These are phyloP conservation scores for Caenorhabditis imperialis DNA, from an alignment of 2,888 invertebrate genomes.

Conservation along the genomic window DNA sequence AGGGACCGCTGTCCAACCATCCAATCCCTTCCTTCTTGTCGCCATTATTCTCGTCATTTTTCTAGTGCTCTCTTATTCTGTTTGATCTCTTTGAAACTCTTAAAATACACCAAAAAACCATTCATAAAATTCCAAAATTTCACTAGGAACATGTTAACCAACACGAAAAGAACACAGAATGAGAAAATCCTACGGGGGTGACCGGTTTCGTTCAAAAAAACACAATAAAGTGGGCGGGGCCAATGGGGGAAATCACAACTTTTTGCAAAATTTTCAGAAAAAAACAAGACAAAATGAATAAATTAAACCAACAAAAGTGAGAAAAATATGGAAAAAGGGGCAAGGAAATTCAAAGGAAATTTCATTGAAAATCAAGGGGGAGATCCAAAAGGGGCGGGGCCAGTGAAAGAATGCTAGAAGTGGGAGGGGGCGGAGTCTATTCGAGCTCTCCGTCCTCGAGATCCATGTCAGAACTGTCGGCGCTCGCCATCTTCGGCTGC, in stretches of 20 bases:
- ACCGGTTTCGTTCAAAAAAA: too few species aligned
- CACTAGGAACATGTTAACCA: neutral
- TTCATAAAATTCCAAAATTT: neutral
- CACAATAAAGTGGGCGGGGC: too few species aligned
- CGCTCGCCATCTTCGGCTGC: conserved; percentile 11
- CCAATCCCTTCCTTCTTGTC: conserved; percentile 31
- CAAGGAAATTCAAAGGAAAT: neutral
- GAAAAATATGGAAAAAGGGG: too few species aligned
- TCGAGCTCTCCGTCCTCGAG: conserved; percentile 52
- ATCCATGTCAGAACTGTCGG: conserved; percentile 47
- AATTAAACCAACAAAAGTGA: neutral
- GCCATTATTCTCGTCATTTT: conserved; percentile 36
- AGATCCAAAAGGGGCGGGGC: neutral
- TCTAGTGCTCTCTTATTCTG: conserved; percentile 20
- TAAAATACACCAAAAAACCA: too few species aligned
- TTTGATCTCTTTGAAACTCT: too few species aligned
- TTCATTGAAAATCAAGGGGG: too few species aligned
- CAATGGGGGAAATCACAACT: too few species aligned
- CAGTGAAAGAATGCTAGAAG: neutral
- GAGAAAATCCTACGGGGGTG: neutral
- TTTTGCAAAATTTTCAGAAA: neutral
- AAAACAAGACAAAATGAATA: conserved; percentile 3
- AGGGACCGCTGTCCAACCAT: conserved; percentile 14
- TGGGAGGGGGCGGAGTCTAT: conserved; percentile 8
- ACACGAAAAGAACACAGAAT: neutral